Conservation (phyloP, 2,797 vertebrate species). For the Muscicapa comitata region DNA sequence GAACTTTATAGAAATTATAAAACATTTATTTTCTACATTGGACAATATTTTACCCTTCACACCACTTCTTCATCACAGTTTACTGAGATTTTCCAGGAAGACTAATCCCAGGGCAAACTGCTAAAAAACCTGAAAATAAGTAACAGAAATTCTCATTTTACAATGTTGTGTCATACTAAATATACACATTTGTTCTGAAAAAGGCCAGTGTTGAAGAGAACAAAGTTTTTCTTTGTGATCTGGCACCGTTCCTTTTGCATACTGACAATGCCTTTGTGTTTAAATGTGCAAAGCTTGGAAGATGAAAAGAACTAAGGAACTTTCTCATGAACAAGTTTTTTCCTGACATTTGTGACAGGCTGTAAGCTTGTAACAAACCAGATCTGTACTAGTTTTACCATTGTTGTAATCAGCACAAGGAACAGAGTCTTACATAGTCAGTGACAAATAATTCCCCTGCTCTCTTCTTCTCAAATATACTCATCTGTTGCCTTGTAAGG, state of each 20-base stretch:
- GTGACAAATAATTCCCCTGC: accelerated
- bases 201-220: not conserved
- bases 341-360: not conserved
- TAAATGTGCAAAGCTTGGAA: not conserved
- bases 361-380: not conserved
- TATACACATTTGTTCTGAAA: not conserved
- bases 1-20: not conserved
- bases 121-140: not conserved
- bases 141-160: not conserved
- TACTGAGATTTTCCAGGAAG: not conserved
- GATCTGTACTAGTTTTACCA: not conserved
- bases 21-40: not conserved
- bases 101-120: not conserved
- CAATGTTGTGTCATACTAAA: not conserved
- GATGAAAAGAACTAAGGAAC: not conserved
- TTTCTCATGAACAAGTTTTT: not conserved
- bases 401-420: not conserved
- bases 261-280: not conserved
- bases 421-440: not conserved
- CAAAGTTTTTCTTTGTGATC: not conserved
- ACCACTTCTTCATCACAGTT: not conserved
- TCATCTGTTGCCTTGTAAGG: not conserved
- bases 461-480: not conserved
- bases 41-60: not conserved
- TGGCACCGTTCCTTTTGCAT: not conserved